Base-by-base conservation (phyloP, 2,888 invertebrate species). In the Adineta ricciae region DNA sequence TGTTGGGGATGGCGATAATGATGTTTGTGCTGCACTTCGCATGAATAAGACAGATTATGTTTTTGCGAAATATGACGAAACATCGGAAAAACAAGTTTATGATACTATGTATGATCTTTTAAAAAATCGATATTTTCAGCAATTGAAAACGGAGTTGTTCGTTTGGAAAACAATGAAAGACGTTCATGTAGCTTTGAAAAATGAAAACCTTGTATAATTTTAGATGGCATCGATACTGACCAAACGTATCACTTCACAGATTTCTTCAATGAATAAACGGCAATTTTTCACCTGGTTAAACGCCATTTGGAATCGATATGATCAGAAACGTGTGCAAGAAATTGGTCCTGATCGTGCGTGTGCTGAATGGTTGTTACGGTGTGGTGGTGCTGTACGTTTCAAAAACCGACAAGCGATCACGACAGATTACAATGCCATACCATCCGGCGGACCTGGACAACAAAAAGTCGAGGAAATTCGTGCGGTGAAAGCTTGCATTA, bases 301-400 rank as follows among this genome's bases (percentile, higher is more conserved):
- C 72, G 54, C 56, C 32, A 64, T 84, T n/a, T 86, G 86, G 86
- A 86, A 86, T 50, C 54, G 78, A 83, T 93, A 95, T 0, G 94
- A 95, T 88, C 88, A 90, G 4, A 92, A 93, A 0, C 92, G 95
- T 56, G 91, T 94, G 56, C 91, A 93, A 88, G 88, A 91, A 87
- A 92, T 96, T 73, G 98, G 98, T 0, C 93, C 96, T 0, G 95
- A 98, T 89, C 92, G 95, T 84, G 93, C 94, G 7, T 97, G 97
- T 90, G 96, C 97, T 0, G 97, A 98, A 91, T 98, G 98, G 97
- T 91, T 97, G 11, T 91, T 98, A 49, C 92, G 94, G 87, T 96
- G 96, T 91, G 97, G 97, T 4, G 97, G 95, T 5, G 92, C 92
- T 86, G 93, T 97, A 0, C 93, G 93, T 86, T 96, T 94, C 93